Evolutionary conservation across 2,888 invertebrate species (phyloP).

Genomic region (Morpho achilles): DNA sequence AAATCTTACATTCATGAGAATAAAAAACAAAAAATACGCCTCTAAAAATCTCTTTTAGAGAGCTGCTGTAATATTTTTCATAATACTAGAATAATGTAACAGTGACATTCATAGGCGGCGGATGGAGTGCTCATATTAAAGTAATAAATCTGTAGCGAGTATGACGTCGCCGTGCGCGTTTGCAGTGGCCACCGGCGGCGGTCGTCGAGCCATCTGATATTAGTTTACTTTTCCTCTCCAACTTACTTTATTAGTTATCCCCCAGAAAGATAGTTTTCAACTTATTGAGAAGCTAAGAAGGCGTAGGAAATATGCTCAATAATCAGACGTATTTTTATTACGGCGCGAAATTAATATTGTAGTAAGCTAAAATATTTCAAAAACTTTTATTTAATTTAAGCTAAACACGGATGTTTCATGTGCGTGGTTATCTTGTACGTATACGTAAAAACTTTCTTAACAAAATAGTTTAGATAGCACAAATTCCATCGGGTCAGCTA

Average conservation of each 20-base stretch:
- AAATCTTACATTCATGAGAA: no score
- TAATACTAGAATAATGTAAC: conserved; percentile 40
- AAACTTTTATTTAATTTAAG: conserved; percentile 5
- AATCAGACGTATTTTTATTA: conserved; percentile 31
- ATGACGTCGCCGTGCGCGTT: conserved; percentile 34
- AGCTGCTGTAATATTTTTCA: conserved; percentile 16
- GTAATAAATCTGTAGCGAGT: conserved; percentile 67
- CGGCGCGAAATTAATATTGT: conserved; percentile 6
- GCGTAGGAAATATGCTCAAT: conserved; percentile 34
- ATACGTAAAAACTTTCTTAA: no score
- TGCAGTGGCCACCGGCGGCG: conserved; percentile 42
- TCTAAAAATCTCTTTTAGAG: conserved; percentile 1
- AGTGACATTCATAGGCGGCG: conserved; percentile 47
- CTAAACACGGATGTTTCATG: background rate
- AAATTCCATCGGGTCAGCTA: no score
- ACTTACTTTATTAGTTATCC: conserved; percentile 77
- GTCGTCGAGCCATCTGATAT: conserved; percentile 67
- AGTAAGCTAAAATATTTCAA: background rate
- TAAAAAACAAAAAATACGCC: no score
- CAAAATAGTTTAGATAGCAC: no score
- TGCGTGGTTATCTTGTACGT: no score
- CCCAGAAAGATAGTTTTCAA: conserved; percentile 67
- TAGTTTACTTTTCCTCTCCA: conserved; percentile 79
- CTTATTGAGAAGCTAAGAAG: conserved; percentile 65
- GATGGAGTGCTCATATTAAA: conserved; percentile 61